These are phyloP conservation scores for Myopa tessellatipennis DNA, from an alignment of 2,888 invertebrate species.

Conservation along the genomic window DNA sequence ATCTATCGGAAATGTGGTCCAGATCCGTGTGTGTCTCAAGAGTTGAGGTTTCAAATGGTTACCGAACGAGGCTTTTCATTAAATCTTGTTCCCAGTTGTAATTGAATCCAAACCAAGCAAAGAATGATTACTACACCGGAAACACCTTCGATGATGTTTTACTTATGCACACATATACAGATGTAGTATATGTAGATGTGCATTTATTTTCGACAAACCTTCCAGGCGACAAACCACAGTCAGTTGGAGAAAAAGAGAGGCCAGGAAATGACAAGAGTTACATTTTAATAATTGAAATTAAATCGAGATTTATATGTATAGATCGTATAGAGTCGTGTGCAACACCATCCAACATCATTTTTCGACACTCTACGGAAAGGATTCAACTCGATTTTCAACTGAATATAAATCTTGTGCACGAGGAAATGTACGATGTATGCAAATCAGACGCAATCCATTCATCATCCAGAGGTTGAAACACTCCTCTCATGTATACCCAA, in stretches of 20 bases:
- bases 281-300: conserved; percentile 44
- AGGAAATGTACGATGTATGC: conserved; percentile 16
- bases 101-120: too few relatives aligned
- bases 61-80: too few relatives aligned
- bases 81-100: too few relatives aligned
- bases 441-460: conserved; percentile 30
- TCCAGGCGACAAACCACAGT: background rate
- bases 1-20: too few relatives aligned
- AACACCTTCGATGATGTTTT: too few relatives aligned
- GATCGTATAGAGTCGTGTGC: too few relatives aligned
- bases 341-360: background rate
- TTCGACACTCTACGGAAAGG: background rate
- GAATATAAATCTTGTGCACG: conserved; percentile 37
- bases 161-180: background rate
- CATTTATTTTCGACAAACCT: too few relatives aligned
- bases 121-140: too few relatives aligned
- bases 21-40: too few relatives aligned
- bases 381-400: conserved; percentile 28
- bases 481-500: too few relatives aligned
- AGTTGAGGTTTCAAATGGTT: too few relatives aligned
- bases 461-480: background rate
- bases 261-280: conserved; percentile 5
- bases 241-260: conserved; percentile 44
- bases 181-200: too few relatives aligned
- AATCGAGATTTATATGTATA: conserved; percentile 38